These are phyloP conservation scores for Amblyteles armatorius DNA, from an alignment of 2,888 invertebrate species.

Conservation along the genomic window DNA sequence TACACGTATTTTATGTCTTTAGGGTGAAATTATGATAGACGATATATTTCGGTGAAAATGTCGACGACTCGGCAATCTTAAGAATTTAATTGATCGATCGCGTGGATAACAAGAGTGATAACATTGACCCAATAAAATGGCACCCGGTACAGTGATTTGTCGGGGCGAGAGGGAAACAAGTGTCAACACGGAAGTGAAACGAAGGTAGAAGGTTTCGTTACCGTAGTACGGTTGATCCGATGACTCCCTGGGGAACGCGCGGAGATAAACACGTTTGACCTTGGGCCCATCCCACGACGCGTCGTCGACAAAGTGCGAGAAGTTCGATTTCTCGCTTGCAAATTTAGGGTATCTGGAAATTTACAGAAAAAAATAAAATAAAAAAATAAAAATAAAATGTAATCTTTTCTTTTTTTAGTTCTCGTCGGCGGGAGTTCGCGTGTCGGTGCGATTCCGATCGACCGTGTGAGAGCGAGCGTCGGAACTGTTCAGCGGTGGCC, in stretches of 20 bases:
- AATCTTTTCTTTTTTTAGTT: background rate
- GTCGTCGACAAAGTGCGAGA: background rate
- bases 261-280: slow-evolving; percentile 19
- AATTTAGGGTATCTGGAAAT: background rate
- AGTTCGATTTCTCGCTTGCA: background rate
- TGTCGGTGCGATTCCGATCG: background rate
- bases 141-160: slow-evolving; percentile 20
- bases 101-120: slow-evolving; percentile 16
- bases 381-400: background rate
- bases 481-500: background rate
- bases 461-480: background rate
- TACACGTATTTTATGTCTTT: background rate
- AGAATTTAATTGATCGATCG: background rate
- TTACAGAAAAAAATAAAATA: too few relatives aligned
- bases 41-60: background rate
- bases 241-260: background rate
- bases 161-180: slow-evolving; percentile 29
- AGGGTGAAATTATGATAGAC: background rate
- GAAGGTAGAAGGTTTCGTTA: background rate
- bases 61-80: background rate
- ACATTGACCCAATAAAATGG: background rate
- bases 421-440: background rate
- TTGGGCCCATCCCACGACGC: background rate
- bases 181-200: slow-evolving; percentile 29
- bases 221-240: slow-evolving; percentile 4